Conservation (phyloP, 2,888 invertebrate species). For the Lacanobia wlatinum region DNA sequence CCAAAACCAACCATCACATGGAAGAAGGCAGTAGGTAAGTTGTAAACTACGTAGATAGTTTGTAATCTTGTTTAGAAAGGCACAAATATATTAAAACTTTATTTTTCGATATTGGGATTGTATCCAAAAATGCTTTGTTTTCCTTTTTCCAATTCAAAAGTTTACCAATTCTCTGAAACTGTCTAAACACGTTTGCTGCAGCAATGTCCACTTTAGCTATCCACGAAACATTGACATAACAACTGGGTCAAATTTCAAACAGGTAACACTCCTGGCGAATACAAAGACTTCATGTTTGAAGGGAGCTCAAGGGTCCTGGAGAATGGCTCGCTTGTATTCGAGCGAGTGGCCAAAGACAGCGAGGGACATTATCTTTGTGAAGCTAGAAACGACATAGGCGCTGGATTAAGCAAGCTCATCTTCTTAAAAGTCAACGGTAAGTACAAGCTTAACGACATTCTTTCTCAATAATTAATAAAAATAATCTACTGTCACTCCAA, state of each 20-base stretch:
- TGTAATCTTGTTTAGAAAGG: slow-evolving; percentile 6
- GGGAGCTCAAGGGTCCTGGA: slow-evolving; percentile 94
- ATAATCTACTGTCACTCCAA: slow-evolving; percentile 23
- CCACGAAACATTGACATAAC: slow-evolving; percentile 65
- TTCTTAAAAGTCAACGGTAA: slow-evolving; percentile 97
- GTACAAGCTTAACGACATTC: slow-evolving; percentile 68
- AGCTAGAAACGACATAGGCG: slow-evolving; percentile 97
- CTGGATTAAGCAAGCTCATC: slow-evolving; percentile 97
- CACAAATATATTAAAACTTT: background rate
- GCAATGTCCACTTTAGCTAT: slow-evolving; percentile 18
- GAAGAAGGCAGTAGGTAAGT: slow-evolving; percentile 96
- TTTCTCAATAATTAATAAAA: slow-evolving; percentile 44
- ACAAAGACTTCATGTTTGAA: slow-evolving; percentile 95
- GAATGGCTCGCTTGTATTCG: slow-evolving; percentile 96
- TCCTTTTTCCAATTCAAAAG: background rate
- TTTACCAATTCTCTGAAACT: slow-evolving; percentile 5
- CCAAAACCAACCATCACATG: slow-evolving; percentile 97
- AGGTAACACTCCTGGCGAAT: slow-evolving; percentile 94
- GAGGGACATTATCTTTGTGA: slow-evolving; percentile 98
- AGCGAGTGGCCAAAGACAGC: slow-evolving; percentile 95
- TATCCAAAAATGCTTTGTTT: slow-evolving; percentile 5
- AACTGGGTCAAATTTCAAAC: slow-evolving; percentile 66
- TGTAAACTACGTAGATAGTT: slow-evolving; percentile 11
- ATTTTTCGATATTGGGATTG: background rate
- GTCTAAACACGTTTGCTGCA: slow-evolving; percentile 14